Percentiles rank a stretch among this genome's conserved stretches.
Evolutionary conservation across 92 coral and sea anemone species (phyloP).

Genomic region (Epizoanthus stellaris): DNA sequence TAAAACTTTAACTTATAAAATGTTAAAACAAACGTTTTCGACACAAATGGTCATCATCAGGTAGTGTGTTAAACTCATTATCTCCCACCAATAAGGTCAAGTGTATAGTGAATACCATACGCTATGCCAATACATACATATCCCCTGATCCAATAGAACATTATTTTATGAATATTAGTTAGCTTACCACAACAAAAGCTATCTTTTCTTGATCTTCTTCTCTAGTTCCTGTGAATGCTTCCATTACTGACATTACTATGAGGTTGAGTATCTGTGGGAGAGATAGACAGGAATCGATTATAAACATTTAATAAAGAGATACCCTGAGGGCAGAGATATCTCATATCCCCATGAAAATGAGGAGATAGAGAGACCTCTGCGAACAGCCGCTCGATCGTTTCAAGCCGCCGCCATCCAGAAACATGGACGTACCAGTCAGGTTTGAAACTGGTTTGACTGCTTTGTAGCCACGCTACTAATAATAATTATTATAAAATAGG

Average conservation of each 20-base stretch:
- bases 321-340: no score
- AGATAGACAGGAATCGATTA: not conserved
- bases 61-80: no score
- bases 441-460: no score
- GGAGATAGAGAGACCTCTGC: not conserved
- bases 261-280: constrained; percentile 62
- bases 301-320: not conserved
- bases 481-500: no score
- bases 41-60: no score
- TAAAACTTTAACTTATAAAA: no score
- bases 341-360: not conserved
- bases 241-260: constrained; percentile 65
- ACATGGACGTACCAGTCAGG: no score
- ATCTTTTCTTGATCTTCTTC: constrained; percentile 42
- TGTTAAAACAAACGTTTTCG: no score
- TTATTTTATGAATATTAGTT: not conserved
- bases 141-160: not conserved
- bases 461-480: no score
- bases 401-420: no score
- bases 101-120: not conserved
- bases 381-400: not conserved
- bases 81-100: no score
- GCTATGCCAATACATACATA: not conserved
- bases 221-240: constrained; percentile 43
- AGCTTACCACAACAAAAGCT: constrained; percentile 63